Base-by-base conservation (phyloP, 2,888 invertebrate species). In the Eumerus sabulonum region DNA sequence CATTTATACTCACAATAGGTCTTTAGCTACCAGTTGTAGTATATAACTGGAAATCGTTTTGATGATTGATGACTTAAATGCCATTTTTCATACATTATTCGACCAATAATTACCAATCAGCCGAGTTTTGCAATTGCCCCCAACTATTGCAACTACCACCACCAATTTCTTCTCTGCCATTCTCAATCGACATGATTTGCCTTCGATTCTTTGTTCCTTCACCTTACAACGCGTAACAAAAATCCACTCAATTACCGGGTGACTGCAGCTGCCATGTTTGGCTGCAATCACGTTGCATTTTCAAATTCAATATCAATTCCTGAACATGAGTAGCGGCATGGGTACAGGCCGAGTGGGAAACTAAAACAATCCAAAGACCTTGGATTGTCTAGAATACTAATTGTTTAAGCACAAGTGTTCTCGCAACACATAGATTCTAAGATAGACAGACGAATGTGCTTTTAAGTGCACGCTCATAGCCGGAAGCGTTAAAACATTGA, bases 341-440 rank as follows among this genome's bases (percentile, higher is more conserved):
- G 35, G 27, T 11, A 27, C 16, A 38, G n/a, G n/a, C 1, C 38
- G 40, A 38, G 18, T 19, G 76, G 76, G 76, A 76, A 76, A 76
- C 64, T 72, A 53, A 72, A 64, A 64, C 63, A 44, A 63, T 44
- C 54, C 19, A 7, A 27, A 56, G 48, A 40, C 76, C 76, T 76
- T 76, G 71, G 72, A 66, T 66, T 72, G 71, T 72, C 76, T 76
- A 66, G 71, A 76, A 76, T 76, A 72, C 76, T 76, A 76, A 76
- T 76, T 76, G 76, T 56, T 60, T 7, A 7, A 70, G 14, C 36
- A 42, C 50, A 48, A 50, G 67, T 56, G 54, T 48, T 67, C 67
- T 74, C 60, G 40, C 54, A 47, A 5, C 5, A 19, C n/a, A n/a
- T 54, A 59, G 27, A 27, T 27, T 7, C 3, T 27, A 27, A 2